Evolutionary conservation across 2,888 invertebrate species (phyloP), one percentile per base, ranked within the genome.

Genomic region (Oxytorus armatus): DNA sequence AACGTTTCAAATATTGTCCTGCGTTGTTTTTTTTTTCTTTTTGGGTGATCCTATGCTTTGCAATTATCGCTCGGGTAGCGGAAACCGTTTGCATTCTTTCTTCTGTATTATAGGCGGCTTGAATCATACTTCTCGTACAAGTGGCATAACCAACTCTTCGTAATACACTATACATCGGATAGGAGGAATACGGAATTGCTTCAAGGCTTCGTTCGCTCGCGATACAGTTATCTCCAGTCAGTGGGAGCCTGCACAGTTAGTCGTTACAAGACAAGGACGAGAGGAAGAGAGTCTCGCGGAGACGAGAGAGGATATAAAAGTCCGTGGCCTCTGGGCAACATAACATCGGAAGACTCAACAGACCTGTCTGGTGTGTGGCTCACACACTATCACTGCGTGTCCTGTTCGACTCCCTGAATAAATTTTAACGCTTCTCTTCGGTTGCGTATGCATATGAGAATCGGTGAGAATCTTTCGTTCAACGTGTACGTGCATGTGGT

Each of bases 201-300:
- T 80, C 79, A 77, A 80, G 80, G 73, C 68, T 80, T 73, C 57
- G 75, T 51, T 73, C 77, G 72, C 61, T 77, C 68, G 73, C 80
- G 77, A 80, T 77, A 80, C 80, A 80, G 80, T 80, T 80, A 80
- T 77, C 68, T 80, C 73, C 80, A 77, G 80, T 80, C 77, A 73
- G 77, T 73, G 80, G 80, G 68, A 73, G 80, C 68, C 61, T 77
- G 66, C 77, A 73, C 77, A 77, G 79, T 80, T 80, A 80, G 73
- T 80, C 80, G 80, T 80, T 77, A 68, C 63, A 68, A 77, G 77
- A 77, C 80, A 77, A 80, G 80, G 80, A 80, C 80, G 80, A 80
- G 73, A 59, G 68, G 77, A 68, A 76, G 57, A 36, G 36, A 8
- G 1, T 75, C 66, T 68, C 76, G 57, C 25, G 42, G 70, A 65